Evolutionary conservation across 1,140 invertebrate genomes (phyloP), one percentile per base, ranked within the genome.

Genomic region (Drosophila mayri): DNA sequence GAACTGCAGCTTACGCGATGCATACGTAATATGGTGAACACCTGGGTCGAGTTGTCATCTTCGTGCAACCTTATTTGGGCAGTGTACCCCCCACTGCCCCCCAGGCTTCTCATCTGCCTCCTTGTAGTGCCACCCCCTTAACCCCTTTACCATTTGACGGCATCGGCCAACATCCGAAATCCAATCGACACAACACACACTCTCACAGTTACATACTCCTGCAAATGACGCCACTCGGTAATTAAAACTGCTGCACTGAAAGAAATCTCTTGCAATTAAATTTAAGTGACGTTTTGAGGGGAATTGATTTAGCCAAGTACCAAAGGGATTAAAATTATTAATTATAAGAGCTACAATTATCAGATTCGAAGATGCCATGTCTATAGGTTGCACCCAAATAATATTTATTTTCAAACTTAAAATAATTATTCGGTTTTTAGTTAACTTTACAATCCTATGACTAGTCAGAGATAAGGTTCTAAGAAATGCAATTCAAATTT

Each of bases 1-100:
- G 41, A 76, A 47, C 35, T 68, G 74, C 58, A 76, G 75, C 76
- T 78, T 59, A 71, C 58, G 65, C 65, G 74, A 78, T 60, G 76
- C 75, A 78, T 78, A 78, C 76, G 65, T 78, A 78, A 78, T 78
- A 58, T 50, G 25, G 35, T 37, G 58, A 70, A 71, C 76, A 78
- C 75, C 76, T 78, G 76, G 76, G 59, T 44, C 49, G 58, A 74
- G 57, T 60, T 55, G 59, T 72, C 66, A 66, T 52, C 62, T 60
- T 76, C 35, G 35, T 59, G 35, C 41, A 49, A 65, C 70, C 71
- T 41, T 58, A 52, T 76, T 75, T 65, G 38, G 60, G 37, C 71
- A 18, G 38, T 41, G 52, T 55, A 38, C 18, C 22, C 46, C 38
- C n/a, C 30, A 18, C 16, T 38, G 35, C 20, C 25, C n/a, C 35